These are phyloP conservation scores for Syrmaticus mikado DNA, from an alignment of 2,113 vertebrate species.

Conservation along the genomic window DNA sequence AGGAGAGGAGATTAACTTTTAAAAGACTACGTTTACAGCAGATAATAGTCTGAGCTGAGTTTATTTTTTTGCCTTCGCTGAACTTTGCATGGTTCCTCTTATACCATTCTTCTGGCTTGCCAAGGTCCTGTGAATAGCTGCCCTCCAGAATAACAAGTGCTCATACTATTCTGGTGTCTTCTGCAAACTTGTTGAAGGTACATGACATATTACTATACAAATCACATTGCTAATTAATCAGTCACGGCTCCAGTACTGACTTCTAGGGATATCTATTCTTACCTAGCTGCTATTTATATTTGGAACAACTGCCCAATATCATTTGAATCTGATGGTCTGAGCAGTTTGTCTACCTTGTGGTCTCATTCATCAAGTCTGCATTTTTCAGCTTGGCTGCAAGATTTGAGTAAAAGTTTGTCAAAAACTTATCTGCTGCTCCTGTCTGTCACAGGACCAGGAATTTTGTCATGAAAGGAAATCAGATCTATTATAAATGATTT, in stretches of 20 bases:
- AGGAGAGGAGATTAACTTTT: not conserved
- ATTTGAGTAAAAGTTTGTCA: not conserved
- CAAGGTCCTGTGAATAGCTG: not conserved
- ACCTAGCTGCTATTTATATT: not conserved
- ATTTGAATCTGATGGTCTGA: not conserved
- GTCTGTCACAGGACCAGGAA: not conserved
- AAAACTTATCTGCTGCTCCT: not conserved
- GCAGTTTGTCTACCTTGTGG: not conserved
- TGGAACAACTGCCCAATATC: not conserved
- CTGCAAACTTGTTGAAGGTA: not conserved
- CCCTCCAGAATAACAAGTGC: not conserved
- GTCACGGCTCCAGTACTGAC: not conserved
- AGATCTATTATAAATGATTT: not conserved
- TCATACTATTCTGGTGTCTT: not conserved
- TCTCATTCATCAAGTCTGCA: not conserved
- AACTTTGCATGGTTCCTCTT: not conserved
- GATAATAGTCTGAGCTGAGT: not conserved
- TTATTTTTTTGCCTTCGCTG: not conserved
- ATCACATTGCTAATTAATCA: not conserved
- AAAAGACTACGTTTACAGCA: not conserved
- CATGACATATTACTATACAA: not conserved
- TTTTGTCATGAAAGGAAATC: not conserved
- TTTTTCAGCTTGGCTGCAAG: not conserved
- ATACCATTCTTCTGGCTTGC: not conserved
- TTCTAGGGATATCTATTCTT: not conserved